phyloP scores from a whole-genome alignment of 2,888 invertebrate genomes.

The Endotricha flammealis region DNA sequence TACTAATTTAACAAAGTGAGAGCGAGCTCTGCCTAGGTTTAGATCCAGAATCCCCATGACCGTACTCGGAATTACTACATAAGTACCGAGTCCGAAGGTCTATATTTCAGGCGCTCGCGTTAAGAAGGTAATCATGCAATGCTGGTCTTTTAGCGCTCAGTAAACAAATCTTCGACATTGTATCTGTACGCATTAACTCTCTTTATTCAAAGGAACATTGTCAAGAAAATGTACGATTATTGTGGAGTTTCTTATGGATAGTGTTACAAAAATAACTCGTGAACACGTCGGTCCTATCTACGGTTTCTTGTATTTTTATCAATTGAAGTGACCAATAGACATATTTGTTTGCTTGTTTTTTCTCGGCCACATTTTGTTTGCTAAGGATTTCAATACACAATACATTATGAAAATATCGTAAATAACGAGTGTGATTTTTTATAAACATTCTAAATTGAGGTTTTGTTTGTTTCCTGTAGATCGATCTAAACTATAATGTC shows the following conservation, averaged over 20 bases:
- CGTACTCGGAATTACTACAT: constrained; percentile 40
- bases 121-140: constrained; percentile 56
- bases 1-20: constrained; percentile 62
- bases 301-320: constrained; percentile 65
- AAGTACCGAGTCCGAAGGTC: constrained; percentile 46
- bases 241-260: constrained; percentile 71
- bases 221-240: constrained; percentile 76
- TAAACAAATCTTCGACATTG: constrained; percentile 75
- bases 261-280: constrained; percentile 70
- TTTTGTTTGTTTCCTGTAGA: no score
- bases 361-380: constrained; percentile 50
- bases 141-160: constrained; percentile 58
- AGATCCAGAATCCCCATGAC: constrained; percentile 41
- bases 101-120: constrained; percentile 42
- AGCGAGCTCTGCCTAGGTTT: constrained; percentile 50
- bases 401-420: no score
- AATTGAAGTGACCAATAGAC: constrained; percentile 61
- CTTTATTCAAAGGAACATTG: constrained; percentile 75
- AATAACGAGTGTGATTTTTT: no score
- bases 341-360: constrained; percentile 53
- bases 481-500: no score
- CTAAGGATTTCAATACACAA: no score
- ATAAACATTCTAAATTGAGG: no score
- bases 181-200: constrained; percentile 71
- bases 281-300: constrained; percentile 60